phyloP scores from a whole-genome alignment of 2,113 vertebrate genomes.

The Urocynchramus pylzowi region DNA sequence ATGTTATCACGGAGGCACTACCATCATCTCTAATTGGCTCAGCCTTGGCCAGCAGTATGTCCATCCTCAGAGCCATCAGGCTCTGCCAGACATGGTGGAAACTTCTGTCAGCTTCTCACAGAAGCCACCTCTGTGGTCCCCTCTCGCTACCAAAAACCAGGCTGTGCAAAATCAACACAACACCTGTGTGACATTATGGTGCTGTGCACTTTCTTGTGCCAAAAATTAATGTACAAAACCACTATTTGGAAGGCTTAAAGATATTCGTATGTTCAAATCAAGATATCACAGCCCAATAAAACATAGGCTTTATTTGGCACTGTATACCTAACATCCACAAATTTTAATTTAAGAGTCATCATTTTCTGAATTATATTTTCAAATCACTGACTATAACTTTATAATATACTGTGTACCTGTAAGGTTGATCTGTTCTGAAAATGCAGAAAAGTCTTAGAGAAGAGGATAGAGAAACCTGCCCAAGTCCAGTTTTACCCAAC shows the following conservation, averaged over 20 bases:
- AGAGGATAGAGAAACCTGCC: not conserved
- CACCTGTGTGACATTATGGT: not conserved
- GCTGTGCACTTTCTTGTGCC: not conserved
- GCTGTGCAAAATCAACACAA: accelerated
- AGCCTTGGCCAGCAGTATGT: not conserved
- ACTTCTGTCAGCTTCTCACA: not conserved
- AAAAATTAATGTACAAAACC: not conserved
- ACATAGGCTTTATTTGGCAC: not conserved
- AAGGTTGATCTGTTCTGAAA: not conserved
- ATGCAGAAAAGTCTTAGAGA: not conserved
- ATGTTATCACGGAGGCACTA: not conserved
- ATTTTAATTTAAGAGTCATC: not conserved
- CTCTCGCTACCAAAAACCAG: not conserved
- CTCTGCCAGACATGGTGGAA: not conserved
- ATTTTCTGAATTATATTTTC: not conserved
- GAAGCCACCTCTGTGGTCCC: accelerated
- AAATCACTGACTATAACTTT: not conserved
- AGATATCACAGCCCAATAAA: not conserved
- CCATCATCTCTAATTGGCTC: accelerated
- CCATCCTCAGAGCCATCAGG: not conserved
- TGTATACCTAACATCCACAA: not conserved
- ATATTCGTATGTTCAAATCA: not conserved
- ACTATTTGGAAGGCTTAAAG: not conserved
- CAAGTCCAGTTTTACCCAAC: not conserved
- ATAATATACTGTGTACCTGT: not conserved